Percentiles rank a stretch among this genome's conserved stretches.
Evolutionary conservation across 2,888 invertebrate genomes (phyloP).

Genomic region (Epirrita christyi): DNA sequence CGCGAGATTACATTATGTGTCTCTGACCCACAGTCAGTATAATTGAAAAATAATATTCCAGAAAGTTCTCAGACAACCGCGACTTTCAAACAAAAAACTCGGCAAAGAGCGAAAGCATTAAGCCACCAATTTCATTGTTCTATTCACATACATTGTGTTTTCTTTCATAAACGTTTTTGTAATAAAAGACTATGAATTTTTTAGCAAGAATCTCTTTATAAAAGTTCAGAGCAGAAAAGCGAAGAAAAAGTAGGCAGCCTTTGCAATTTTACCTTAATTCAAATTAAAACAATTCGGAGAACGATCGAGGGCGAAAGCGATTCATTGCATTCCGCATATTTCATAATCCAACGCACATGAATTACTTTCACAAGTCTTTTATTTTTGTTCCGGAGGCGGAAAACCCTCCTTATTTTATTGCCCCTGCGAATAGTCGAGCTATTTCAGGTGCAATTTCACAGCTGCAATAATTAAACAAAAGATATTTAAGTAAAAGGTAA

Average conservation of each 20-base stretch:
- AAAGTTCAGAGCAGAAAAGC: not conserved
- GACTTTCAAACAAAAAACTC: not conserved
- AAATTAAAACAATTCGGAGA: not conserved
- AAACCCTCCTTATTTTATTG: not conserved
- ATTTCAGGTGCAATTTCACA: too few species aligned
- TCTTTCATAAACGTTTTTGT: not conserved
- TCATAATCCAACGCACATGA: conserved; percentile 4
- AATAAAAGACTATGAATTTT: not conserved
- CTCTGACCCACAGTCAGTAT: too few species aligned
- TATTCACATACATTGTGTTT: conserved; percentile 1
- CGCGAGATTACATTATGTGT: too few species aligned
- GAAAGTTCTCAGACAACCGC: too few species aligned
- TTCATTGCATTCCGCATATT: conserved; percentile 6
- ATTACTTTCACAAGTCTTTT: not conserved
- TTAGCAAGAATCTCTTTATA: not conserved
- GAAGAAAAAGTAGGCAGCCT: not conserved
- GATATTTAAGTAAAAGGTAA: too few species aligned
- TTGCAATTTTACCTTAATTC: not conserved
- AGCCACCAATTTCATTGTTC: not conserved
- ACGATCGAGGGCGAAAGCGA: not conserved
- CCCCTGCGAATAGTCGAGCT: not conserved
- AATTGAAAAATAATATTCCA: too few species aligned
- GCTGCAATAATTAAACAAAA: too few species aligned
- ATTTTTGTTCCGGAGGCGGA: not conserved
- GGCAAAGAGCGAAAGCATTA: not conserved